These are phyloP conservation scores for Lasiurus cinereus DNA, from an alignment of 2,113 vertebrate genomes.

Conservation along the genomic window DNA sequence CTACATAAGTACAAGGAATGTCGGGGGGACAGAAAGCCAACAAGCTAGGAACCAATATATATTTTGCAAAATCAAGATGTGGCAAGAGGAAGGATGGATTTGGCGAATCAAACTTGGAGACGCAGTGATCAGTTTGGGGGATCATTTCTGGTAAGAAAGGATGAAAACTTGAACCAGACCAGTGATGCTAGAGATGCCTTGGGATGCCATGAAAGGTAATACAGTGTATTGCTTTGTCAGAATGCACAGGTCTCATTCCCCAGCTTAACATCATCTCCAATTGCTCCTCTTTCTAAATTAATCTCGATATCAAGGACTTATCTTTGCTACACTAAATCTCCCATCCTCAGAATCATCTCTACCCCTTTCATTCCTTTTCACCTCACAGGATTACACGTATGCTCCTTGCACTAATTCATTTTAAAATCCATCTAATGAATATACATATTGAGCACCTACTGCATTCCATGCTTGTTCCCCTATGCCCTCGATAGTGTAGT, in stretches of 20 bases:
- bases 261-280: background rate
- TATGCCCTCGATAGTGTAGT: background rate
- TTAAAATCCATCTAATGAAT: background rate
- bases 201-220: background rate
- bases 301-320: background rate
- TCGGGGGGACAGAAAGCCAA: background rate
- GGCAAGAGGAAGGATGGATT: background rate
- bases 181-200: background rate
- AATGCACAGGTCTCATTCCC: background rate
- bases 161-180: background rate
- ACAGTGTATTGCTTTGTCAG: background rate
- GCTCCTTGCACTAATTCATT: background rate
- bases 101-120: background rate
- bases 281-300: background rate
- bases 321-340: background rate
- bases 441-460: background rate
- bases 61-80: conserved; percentile 22
- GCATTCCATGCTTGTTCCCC: background rate
- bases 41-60: background rate
- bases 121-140: background rate
- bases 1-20: background rate
- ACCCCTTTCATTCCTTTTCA: background rate
- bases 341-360: background rate
- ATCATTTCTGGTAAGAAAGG: background rate
- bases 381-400: background rate